phyloP scores from a whole-genome alignment of 2,113 vertebrate species.

The rabbit (Oryctolagus cuniculus) region mOryCun1.1 NC_091440.1:39909501-39910000 shows the following conservation, averaged over 20 bases:
- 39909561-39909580: constrained; percentile 20
- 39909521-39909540: constrained; percentile 41
- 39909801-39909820: constrained; percentile 61
- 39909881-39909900: constrained; percentile 19
- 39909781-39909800: constrained; percentile 95
- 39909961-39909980: background rate
- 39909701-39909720: constrained; percentile 96
- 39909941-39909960: constrained; percentile 60
- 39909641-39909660: background rate
- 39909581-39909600: constrained; percentile 43
- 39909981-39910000: constrained; percentile 12
- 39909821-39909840: constrained; percentile 9
- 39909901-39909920: constrained; percentile 15
- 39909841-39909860: background rate
- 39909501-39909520: constrained; percentile 8
- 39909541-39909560: constrained; percentile 32
- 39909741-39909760: constrained; percentile 94
- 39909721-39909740: constrained; percentile 94
- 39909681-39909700: constrained; percentile 97
- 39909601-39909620: background rate
- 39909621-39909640: background rate
- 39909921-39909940: constrained; percentile 4
- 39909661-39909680: constrained; percentile 97
- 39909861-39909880: constrained; percentile 12
- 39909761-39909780: constrained; percentile 96